Conservation (phyloP, 2,888 invertebrate genomes). For the Eristalis arbustorum region DNA sequence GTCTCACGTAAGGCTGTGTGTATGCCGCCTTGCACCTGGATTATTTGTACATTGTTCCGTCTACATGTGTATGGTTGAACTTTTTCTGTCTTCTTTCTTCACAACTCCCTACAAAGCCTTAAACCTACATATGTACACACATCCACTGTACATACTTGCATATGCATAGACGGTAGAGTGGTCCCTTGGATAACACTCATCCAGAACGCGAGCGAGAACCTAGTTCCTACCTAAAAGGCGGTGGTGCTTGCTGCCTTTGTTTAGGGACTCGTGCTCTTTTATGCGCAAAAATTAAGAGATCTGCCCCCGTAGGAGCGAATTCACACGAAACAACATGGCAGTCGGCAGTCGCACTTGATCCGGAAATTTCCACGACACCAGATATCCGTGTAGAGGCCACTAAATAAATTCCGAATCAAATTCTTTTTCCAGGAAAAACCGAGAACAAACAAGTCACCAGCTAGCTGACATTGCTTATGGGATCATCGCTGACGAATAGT, state of each 20-base stretch:
- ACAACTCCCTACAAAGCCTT: constrained; percentile 30
- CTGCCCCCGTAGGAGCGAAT: background rate
- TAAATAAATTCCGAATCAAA: background rate
- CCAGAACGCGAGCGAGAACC: constrained; percentile 22
- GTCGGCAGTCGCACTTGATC: constrained; percentile 8
- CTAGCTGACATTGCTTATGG: constrained; percentile 3
- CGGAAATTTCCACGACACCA: background rate
- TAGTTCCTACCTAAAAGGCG: constrained; percentile 28
- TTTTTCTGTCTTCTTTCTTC: constrained; percentile 7
- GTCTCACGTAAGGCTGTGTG: constrained; percentile 2
- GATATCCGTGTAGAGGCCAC: background rate
- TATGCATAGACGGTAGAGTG: constrained; percentile 19
- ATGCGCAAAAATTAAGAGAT: background rate
- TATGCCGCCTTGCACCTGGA: constrained; percentile 51
- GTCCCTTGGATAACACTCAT: constrained; percentile 10
- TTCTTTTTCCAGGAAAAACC: background rate
- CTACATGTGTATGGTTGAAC: background rate
- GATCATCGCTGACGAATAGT: constrained; percentile 29
- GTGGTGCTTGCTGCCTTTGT: background rate
- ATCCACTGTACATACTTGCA: background rate
- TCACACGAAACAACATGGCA: background rate
- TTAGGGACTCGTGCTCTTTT: constrained; percentile 6
- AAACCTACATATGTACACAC: background rate
- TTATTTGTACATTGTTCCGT: constrained; percentile 24
- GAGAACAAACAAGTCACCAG: constrained; percentile 10